Conservation (phyloP, 2,797 vertebrate genomes). For the Microcaecilia unicolor region DNA sequence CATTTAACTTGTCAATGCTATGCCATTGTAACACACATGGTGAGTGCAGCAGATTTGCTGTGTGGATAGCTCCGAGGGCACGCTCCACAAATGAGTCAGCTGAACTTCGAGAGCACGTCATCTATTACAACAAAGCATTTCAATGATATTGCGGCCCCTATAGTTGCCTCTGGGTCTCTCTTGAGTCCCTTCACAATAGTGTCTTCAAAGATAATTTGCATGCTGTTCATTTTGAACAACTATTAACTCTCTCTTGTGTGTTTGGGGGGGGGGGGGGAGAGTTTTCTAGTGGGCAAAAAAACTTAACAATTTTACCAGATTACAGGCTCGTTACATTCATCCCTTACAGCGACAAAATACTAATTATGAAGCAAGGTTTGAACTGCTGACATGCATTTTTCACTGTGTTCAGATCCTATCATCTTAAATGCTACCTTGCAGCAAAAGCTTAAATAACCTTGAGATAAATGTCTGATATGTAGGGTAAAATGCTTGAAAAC, state of each 20-base stretch:
- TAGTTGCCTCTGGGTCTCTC: constrained; percentile 8
- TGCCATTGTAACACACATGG: neutral
- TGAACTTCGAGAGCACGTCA: constrained; percentile 8
- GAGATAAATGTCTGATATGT: constrained; percentile 2
- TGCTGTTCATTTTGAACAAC: constrained; percentile 26
- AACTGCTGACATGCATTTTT: constrained; percentile 5
- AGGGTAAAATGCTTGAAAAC: too few species aligned
- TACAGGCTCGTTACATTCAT: constrained; percentile 5
- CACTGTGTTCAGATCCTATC: neutral
- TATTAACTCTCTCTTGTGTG: neutral
- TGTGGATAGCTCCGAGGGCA: neutral
- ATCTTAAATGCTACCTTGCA: neutral
- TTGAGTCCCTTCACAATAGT: constrained; percentile 1
- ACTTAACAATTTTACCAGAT: constrained; percentile 3
- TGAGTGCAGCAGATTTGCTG: neutral
- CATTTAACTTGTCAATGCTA: constrained; percentile 51
- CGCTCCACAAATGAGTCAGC: neutral
- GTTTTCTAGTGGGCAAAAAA: constrained; percentile 1
- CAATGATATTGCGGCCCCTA: neutral
- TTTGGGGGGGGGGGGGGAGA: neutral
- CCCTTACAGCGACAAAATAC: neutral
- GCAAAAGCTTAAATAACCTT: constrained; percentile 10
- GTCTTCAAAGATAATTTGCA: constrained; percentile 24
- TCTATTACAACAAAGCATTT: constrained; percentile 17
- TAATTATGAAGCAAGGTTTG: constrained; percentile 9